Base-by-base conservation (phyloP, 2,888 invertebrate species). In the Mactromeris polynyma region DNA sequence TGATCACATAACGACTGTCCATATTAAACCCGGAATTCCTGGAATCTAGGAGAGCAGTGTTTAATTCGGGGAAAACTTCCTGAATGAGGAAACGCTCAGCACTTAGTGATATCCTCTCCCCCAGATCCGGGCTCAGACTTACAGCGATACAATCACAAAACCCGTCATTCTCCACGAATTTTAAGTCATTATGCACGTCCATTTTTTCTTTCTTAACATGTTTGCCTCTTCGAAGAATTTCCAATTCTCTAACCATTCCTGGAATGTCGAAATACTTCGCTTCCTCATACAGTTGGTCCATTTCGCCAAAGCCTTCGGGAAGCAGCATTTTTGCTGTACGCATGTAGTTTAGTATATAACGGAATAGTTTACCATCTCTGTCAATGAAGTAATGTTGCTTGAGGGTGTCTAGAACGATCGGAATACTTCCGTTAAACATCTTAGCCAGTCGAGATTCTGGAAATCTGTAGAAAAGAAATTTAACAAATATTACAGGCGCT, bases 371-470 rank as follows among this genome's bases (percentile, higher is more conserved):
- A 3, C 99, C 99, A 96, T 99, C 99, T 81, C 99, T 98, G 97
- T 99, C 99, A 95, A 99, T 99, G 97, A 99, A 99, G 97, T 99
- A 99, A 97, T 99, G 99, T 96, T 99, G 99, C 97, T 99, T 99
- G 94, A 99, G 97, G 6, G 98, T 98, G 97, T 99, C 99, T 97
- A 99, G 97, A 26, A 99, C 99, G 94, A 99, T 99, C 4, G 99
- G 99, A 95, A 99, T 98, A 94, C 98, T 98, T 54, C 99, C 99
- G 96, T 99, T 99, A 97, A 99, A 99, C 97, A 99, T 98, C 97
- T 98, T 98, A 21, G 98, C 99, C 94, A 99, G 97, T 94, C 98
- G 98, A 2, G 99, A 99, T 85, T 99, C 98, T 0, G 99, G 98
- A 97, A 98, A 99, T 96, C 99, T 99, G 97, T 38, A 92, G 92